Evolutionary conservation across 2,888 invertebrate species (phyloP), one percentile per base, ranked within the genome.

Genomic region (Punctoribates punctum): DNA sequence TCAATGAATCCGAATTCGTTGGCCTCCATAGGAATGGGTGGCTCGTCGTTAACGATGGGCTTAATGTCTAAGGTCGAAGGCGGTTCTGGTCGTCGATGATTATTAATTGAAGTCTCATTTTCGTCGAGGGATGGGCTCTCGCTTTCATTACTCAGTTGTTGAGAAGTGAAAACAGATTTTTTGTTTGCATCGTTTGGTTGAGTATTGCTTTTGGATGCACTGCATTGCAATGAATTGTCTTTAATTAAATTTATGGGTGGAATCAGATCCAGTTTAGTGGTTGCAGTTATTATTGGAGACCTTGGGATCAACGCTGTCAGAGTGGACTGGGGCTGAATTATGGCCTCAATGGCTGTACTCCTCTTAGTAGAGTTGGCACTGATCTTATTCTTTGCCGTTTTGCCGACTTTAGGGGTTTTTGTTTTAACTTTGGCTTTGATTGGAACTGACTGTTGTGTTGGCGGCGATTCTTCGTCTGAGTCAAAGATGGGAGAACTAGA

Each of bases 401-500:
- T 51, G 51, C 20, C 75, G 60, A 42, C 51, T 46, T 70, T 57
- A 20, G 51, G 15, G 9, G 34, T 46, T 48, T 76, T 73, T 17
- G 13, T 13, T 62, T 48, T 74, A 1, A 42, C 42, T 70, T 70
- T 70, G 9, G 70, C 4, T 29, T 70, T 70, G 1, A 70, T 20
- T 46, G 38, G 70, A 42, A 42, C 70, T 23, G 70, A 70, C 15
- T 38, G 70, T 46, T 70, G 70, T 38, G 70, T 70, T 70, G 70
- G 70, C 15, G 42, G 70, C 75, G 81, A 81, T 73, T 96, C 96
- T 78, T 96, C 95, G 82, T 96, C 96, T 0, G 96, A 96, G 81
- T 96, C 96, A 83, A 96, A 96, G 0, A 94, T 94, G 89, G 85
- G 86, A 77, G 95, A 95, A 82, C 95, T 95, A 0, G 95, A 95